phyloP scores from a whole-genome alignment of 2,797 vertebrate species.

The Glossophaga mutica region DNA sequence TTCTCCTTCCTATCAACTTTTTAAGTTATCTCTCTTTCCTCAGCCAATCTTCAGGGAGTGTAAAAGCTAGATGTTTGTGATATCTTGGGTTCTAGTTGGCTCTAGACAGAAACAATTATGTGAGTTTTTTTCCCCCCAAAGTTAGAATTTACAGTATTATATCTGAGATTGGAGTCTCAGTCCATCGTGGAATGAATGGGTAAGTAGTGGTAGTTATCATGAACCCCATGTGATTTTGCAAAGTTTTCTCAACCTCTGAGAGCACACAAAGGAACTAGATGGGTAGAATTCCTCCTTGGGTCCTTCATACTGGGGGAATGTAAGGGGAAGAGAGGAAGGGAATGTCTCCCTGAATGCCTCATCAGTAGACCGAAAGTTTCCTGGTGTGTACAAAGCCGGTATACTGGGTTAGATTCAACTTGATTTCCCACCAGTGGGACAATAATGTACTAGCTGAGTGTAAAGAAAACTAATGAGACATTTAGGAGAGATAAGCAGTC shows the following conservation, averaged over 20 bases:
- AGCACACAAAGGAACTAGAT: not conserved
- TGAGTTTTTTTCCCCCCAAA: not conserved
- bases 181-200: not conserved
- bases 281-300: rapidly evolving
- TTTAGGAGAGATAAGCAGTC: not conserved
- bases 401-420: not conserved
- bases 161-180: not conserved
- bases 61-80: not conserved
- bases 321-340: not conserved
- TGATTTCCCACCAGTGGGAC: not conserved
- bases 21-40: not conserved
- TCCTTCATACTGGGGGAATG: not conserved
- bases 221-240: not conserved
- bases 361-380: not conserved
- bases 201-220: not conserved
- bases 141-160: not conserved
- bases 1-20: not conserved
- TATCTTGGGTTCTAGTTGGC: not conserved
- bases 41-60: not conserved
- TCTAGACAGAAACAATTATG: not conserved
- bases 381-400: not conserved
- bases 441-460: not conserved
- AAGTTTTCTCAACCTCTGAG: not conserved
- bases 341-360: not conserved
- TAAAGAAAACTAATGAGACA: not conserved